A percentile compares a stretch with the other conserved stretches of the same genome.
These are phyloP conservation scores for Scrobipalpa atriplicella DNA, from an alignment of 2,888 invertebrate species.

Conservation along the genomic window DNA sequence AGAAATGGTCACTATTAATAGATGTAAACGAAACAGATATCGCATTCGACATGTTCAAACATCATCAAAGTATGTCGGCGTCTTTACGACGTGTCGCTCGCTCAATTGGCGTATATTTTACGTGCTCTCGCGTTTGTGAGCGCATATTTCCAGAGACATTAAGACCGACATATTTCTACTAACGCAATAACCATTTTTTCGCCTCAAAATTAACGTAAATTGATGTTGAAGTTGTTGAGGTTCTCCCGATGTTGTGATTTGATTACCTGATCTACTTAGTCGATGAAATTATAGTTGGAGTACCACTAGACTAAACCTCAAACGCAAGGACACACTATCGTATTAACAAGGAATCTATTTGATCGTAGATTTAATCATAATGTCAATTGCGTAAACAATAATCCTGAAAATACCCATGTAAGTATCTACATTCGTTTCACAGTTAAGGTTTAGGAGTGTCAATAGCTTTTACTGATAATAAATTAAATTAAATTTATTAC, in stretches of 20 bases:
- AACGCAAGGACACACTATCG: not conserved
- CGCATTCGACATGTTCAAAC: constrained; percentile 42
- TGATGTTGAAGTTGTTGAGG: constrained; percentile 10
- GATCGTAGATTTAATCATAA: too few species aligned
- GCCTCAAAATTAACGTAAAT: not conserved
- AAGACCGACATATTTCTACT: constrained; percentile 20
- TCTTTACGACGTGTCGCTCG: constrained; percentile 41
- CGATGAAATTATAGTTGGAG: not conserved
- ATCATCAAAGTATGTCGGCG: constrained; percentile 41
- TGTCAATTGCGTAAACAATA: too few species aligned
- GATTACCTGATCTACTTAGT: not conserved
- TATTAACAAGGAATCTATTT: too few species aligned
- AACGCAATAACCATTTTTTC: constrained; percentile 20
- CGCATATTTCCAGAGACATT: constrained; percentile 30
- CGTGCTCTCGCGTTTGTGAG: constrained; percentile 31
- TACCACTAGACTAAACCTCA: not conserved
- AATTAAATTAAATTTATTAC: too few species aligned
- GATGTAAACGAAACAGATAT: constrained; percentile 26
- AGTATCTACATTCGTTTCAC: too few species aligned
- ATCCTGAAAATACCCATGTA: too few species aligned
- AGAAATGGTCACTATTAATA: constrained; percentile 39
- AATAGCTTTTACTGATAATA: too few species aligned
- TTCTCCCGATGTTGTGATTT: constrained; percentile 6
- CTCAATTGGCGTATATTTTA: constrained; percentile 37
- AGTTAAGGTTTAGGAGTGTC: too few species aligned